These are phyloP conservation scores for Dysmachus trigonus DNA, from an alignment of 2,888 invertebrate genomes.

Conservation along the genomic window DNA sequence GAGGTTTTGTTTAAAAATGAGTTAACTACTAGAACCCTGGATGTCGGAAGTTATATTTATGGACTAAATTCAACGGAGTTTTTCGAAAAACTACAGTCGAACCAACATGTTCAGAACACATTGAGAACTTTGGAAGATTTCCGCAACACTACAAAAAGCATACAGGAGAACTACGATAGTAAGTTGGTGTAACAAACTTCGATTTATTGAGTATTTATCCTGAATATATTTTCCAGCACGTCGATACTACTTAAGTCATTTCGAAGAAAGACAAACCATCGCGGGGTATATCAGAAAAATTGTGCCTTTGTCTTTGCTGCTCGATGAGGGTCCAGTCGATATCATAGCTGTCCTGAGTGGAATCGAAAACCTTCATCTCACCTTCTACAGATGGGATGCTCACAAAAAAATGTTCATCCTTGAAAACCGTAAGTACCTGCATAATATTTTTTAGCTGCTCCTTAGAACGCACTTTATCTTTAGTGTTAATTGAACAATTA, in stretches of 20 bases:
- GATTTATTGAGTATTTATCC: background rate
- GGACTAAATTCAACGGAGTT: slow-evolving; percentile 23
- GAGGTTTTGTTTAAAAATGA: slow-evolving; percentile 56
- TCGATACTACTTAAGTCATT: slow-evolving; percentile 55
- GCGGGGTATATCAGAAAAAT: slow-evolving; percentile 52
- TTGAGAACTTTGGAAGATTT: background rate
- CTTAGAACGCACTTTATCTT: background rate
- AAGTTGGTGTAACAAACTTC: background rate
- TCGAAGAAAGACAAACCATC: slow-evolving; percentile 56
- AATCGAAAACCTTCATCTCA: slow-evolving; percentile 40
- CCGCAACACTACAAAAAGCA: background rate
- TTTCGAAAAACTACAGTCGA: slow-evolving; percentile 50
- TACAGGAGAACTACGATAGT: background rate
- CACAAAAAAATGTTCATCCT: slow-evolving; percentile 52
- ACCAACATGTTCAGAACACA: slow-evolving; percentile 25
- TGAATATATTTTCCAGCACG: slow-evolving; percentile 3
- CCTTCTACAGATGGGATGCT: slow-evolving; percentile 56
- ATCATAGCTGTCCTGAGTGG: slow-evolving; percentile 53
- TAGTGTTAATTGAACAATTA: too few species aligned
- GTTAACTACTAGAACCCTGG: slow-evolving; percentile 54
- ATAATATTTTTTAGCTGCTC: too few species aligned
- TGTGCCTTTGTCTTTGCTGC: slow-evolving; percentile 48
- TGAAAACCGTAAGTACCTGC: slow-evolving; percentile 56
- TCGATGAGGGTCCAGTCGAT: slow-evolving; percentile 50
- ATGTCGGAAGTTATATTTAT: slow-evolving; percentile 48